phyloP scores from a whole-genome alignment of 2,888 invertebrate species.

The Eretmocerus hayati region DNA sequence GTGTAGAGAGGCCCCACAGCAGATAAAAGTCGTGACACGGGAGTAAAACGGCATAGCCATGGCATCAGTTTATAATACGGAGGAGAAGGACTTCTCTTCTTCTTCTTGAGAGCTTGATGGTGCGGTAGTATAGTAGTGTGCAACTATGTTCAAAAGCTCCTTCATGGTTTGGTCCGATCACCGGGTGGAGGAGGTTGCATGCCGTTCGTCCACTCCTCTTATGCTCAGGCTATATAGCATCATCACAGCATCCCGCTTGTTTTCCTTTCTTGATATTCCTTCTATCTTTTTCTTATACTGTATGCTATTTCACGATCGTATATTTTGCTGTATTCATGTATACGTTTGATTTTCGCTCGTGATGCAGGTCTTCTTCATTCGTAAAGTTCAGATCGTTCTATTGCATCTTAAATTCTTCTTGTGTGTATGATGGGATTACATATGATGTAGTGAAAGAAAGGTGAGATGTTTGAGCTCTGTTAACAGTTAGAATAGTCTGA shows the following conservation, averaged over 20 bases:
- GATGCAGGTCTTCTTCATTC: too few species aligned
- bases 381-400: too few species aligned
- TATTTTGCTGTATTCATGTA: too few species aligned
- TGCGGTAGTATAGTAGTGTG: slow-evolving; percentile 29
- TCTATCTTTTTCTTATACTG: slow-evolving; percentile 1
- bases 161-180: too few species aligned
- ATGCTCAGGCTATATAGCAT: slow-evolving; percentile 36
- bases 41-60: slow-evolving; percentile 16
- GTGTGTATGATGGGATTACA: too few species aligned
- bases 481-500: too few species aligned
- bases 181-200: slow-evolving; percentile 44
- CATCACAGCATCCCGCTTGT: slow-evolving; percentile 5
- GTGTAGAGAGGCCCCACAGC: slow-evolving; percentile 24
- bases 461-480: too few species aligned
- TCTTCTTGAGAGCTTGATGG: slow-evolving; percentile 9
- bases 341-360: too few species aligned
- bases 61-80: not conserved
- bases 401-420: too few species aligned
- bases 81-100: slow-evolving; percentile 8
- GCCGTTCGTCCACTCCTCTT: slow-evolving; percentile 47
- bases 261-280: not conserved
- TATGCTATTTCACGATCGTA: too few species aligned
- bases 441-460: too few species aligned
- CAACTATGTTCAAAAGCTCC: too few species aligned
- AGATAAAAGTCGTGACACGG: slow-evolving; percentile 36